A percentile compares a stretch with the other conserved stretches of the same genome.
phyloP scores from a whole-genome alignment of 1,140 invertebrate species.

The Adelges cooleyi region DNA sequence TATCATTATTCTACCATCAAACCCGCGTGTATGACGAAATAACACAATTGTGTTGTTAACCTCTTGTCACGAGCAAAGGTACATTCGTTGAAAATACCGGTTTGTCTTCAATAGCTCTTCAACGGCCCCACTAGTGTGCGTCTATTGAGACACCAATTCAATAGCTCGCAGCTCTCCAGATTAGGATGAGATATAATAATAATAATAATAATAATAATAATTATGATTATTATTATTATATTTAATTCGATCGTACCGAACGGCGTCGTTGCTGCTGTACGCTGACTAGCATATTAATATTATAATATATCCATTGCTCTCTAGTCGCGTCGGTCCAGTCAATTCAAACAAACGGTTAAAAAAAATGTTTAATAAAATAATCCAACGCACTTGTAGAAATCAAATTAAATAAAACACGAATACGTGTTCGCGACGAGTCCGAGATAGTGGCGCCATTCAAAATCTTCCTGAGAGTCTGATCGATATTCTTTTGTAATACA shows the following conservation, averaged over 20 bases:
- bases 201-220: slow-evolving; percentile 4
- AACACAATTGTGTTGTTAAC: slow-evolving; percentile 18
- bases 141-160: slow-evolving; percentile 26
- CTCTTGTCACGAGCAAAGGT: slow-evolving; percentile 19
- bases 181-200: slow-evolving; percentile 4
- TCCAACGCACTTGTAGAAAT: neutral
- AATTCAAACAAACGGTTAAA: neutral
- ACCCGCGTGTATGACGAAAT: neutral
- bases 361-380: no score
- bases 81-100: slow-evolving; percentile 26
- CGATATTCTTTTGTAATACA: neutral
- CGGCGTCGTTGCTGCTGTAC: neutral
- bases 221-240: slow-evolving; percentile 4
- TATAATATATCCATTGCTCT: no score
- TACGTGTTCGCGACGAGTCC: neutral
- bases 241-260: neutral
- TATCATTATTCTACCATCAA: no score
- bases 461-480: neutral
- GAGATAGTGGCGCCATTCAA: slow-evolving; percentile 3
- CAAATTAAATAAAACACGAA: slow-evolving; percentile 1
- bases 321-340: neutral
- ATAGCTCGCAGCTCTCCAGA: slow-evolving; percentile 2
- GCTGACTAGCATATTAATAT: slow-evolving; percentile 13
- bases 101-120: slow-evolving; percentile 26
- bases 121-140: neutral